Conservation (phyloP, 2,797 vertebrate species). For the Hydrocynus forskahlii region DNA sequence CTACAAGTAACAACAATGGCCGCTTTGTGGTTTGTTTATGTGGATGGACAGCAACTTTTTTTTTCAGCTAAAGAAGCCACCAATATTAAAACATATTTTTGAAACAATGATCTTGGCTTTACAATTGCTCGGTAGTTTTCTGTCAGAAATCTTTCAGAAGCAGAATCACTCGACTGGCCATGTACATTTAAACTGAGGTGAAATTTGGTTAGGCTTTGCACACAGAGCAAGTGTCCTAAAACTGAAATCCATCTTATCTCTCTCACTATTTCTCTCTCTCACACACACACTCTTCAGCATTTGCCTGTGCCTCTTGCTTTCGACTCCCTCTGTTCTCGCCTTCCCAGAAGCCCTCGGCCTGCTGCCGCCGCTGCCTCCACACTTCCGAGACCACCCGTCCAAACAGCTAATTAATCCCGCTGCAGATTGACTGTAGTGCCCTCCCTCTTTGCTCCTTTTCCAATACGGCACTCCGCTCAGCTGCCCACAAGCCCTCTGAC, state of each 20-base stretch:
- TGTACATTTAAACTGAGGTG: not conserved
- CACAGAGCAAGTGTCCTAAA: too few relatives aligned
- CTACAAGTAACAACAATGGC: too few relatives aligned
- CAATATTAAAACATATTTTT: too few relatives aligned
- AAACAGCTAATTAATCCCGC: constrained; percentile 64
- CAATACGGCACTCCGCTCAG: not conserved
- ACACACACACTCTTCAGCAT: constrained; percentile 4
- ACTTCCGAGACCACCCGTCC: constrained; percentile 55
- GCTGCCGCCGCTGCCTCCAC: constrained; percentile 39
- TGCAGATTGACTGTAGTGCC: constrained; percentile 58
- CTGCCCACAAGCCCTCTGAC: constrained; percentile 25
- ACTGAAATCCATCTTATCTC: not conserved
- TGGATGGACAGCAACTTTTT: too few relatives aligned
- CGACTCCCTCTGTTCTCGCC: constrained; percentile 52
- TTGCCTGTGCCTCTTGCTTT: constrained; percentile 18
- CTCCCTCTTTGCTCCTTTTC: constrained; percentile 31
- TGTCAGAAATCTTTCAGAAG: too few relatives aligned
- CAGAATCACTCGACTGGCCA: too few relatives aligned
- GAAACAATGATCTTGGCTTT: too few relatives aligned
- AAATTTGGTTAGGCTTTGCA: not conserved
- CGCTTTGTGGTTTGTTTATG: too few relatives aligned
- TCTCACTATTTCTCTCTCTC: not conserved
- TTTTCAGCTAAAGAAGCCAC: too few relatives aligned
- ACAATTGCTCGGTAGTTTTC: too few relatives aligned
- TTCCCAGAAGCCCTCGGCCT: constrained; percentile 56